Evolutionary conservation across 2,113 vertebrate species (phyloP).

Genomic region (Beaufortia kweichowensis): DNA sequence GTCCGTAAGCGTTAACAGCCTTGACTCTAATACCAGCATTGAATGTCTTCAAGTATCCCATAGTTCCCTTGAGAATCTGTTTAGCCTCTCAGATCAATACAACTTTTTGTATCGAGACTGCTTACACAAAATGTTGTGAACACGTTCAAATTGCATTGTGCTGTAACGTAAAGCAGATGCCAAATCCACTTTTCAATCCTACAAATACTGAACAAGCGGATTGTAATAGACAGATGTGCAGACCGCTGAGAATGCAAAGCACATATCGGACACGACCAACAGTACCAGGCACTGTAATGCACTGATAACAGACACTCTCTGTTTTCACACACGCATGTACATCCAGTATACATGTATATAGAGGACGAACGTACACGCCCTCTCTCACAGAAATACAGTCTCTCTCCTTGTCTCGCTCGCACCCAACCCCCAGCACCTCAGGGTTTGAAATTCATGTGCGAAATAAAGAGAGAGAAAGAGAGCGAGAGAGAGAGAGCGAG

Average conservation of each 20-base stretch:
- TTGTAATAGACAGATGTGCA: constrained; percentile 51
- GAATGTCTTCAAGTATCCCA: constrained; percentile 9
- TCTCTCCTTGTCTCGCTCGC: constrained; percentile 43
- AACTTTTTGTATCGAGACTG: not conserved
- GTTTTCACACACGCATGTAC: constrained; percentile 32
- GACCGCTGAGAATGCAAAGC: constrained; percentile 47
- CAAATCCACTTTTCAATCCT: not conserved
- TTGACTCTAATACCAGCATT: not conserved
- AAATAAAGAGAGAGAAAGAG: constrained; percentile 44
- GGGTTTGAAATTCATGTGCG: constrained; percentile 61
- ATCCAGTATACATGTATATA: constrained; percentile 10
- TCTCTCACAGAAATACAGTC: constrained; percentile 40
- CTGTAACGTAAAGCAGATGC: not conserved
- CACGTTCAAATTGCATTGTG: not conserved
- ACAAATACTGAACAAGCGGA: not conserved
- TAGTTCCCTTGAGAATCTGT: constrained; percentile 2
- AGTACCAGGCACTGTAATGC: constrained; percentile 52
- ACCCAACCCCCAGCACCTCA: constrained; percentile 59
- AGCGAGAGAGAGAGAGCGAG: constrained; percentile 42
- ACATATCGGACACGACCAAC: constrained; percentile 66
- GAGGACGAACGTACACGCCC: constrained; percentile 12
- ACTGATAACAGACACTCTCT: constrained; percentile 30
- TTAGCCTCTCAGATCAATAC: constrained; percentile 14
- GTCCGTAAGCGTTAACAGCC: no score
- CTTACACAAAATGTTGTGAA: not conserved